Base-by-base conservation (phyloP, 2,113 vertebrate genomes). In the Chinchilla lanigera region DNA sequence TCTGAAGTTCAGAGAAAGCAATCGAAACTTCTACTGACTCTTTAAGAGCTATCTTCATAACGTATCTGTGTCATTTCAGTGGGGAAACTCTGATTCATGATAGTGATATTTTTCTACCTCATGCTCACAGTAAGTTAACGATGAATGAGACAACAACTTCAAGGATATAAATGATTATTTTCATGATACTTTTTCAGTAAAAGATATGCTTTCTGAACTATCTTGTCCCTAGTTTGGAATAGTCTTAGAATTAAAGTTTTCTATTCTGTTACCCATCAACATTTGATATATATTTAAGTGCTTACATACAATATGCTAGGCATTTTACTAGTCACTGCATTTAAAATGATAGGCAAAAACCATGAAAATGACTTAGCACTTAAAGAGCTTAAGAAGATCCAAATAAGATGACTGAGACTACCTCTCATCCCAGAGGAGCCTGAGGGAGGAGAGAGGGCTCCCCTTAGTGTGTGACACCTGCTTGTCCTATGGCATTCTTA, bases 331-430 rank as follows among this genome's bases (percentile, higher is more conserved):
- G 50, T 73, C 56, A 60, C 20, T 2, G n/a, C 24, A 41, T 22
- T 87, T 95, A 77, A 93, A 96, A 65, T 83, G 22, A 65, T 54
- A 77, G 20, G 28, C 35, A 38, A 93, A 61, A 83, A n/a, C 56
- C 14, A 73, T 86, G 41, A n/a, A 5, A 77, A 22, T 75, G 24
- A 86, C 4, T 50, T 78, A 24, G 9, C 2, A 63, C 65, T 85
- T 65, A 47, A 56, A 5, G 67, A 83, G 11, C 47, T 19, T 26
- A 91, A 35, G 38, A 87, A 52, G 35, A 22, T 16, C 65, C 20
- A 94, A 73, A 60, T 58, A 77, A 91, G 33, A 41, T 63, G 8
- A 5, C 10, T 77, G 22, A 44, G 20, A 41, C 47, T 56, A 56
- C 13, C 71, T 82, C 4, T 52, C 0, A 28, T 38, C 5, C 24